Evolutionary conservation across 2,888 invertebrate species (phyloP).

Genomic region (Xanthorhoe spadicearia): DNA sequence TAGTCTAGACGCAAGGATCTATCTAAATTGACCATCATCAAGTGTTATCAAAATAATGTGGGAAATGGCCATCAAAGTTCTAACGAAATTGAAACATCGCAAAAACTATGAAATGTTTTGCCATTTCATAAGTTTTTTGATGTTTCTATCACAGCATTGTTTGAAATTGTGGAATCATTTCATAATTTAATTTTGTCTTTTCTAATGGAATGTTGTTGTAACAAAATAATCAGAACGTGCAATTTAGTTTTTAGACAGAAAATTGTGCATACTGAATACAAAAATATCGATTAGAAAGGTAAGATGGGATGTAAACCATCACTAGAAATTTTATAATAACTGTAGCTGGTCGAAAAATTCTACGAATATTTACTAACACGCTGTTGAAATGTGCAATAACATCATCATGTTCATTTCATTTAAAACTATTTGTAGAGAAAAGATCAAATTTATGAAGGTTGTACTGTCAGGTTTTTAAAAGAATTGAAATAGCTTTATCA

Average conservation of each 20-base stretch:
- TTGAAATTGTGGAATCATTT: conserved; percentile 17
- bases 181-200: conserved; percentile 22
- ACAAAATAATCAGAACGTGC: neutral
- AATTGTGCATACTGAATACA: neutral
- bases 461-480: no score
- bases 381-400: no score
- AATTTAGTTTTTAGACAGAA: neutral
- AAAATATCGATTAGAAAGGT: no score
- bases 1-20: conserved; percentile 8
- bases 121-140: conserved; percentile 21
- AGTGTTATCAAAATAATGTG: conserved; percentile 25
- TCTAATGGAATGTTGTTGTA: conserved; percentile 23
- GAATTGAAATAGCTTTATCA: no score
- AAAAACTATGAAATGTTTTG: no score
- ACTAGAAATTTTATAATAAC: no score
- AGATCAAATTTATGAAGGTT: no score
- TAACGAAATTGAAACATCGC: neutral
- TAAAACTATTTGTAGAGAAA: no score
- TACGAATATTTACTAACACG: no score
- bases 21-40: conserved; percentile 21
- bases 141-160: conserved; percentile 27
- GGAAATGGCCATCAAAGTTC: conserved; percentile 12
- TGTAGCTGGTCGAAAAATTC: no score
- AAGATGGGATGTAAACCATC: no score
- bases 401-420: no score